These are phyloP conservation scores for Orussus abietinus DNA, from an alignment of 1,140 invertebrate genomes.

Conservation along the genomic window DNA sequence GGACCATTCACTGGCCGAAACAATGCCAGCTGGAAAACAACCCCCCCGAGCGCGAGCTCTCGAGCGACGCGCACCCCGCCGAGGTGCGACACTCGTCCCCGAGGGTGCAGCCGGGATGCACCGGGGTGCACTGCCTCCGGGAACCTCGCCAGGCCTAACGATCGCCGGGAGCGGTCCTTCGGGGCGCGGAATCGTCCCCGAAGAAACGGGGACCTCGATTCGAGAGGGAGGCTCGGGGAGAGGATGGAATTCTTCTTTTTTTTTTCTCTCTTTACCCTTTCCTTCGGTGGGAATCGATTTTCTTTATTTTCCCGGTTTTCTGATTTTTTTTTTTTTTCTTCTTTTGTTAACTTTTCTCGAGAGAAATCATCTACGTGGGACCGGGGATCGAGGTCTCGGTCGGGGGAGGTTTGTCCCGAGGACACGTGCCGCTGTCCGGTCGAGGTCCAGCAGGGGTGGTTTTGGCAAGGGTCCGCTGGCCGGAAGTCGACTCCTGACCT, in stretches of 20 bases:
- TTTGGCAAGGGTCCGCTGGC: neutral
- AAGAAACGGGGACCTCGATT: constrained; percentile 13
- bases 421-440: neutral
- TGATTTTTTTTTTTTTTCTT: constrained; percentile 11
- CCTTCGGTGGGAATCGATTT: neutral
- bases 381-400: neutral
- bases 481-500: neutral
- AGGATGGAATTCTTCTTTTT: constrained; percentile 10
- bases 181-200: too few species aligned
- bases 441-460: neutral
- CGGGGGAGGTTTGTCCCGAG: neutral
- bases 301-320: too few species aligned
- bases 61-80: too few species aligned
- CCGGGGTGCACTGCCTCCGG: too few species aligned
- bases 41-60: too few species aligned
- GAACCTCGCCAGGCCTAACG: too few species aligned
- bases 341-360: constrained; percentile 2
- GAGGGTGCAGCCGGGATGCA: too few species aligned
- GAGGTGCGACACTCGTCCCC: too few species aligned
- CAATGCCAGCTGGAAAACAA: too few species aligned
- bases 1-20: neutral
- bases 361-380: neutral
- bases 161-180: too few species aligned
- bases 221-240: constrained; percentile 14
- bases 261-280: constrained; percentile 12